These are phyloP conservation scores for Gallinago jamesoni DNA, from an alignment of 2,113 vertebrate genomes.

Conservation along the genomic window DNA sequence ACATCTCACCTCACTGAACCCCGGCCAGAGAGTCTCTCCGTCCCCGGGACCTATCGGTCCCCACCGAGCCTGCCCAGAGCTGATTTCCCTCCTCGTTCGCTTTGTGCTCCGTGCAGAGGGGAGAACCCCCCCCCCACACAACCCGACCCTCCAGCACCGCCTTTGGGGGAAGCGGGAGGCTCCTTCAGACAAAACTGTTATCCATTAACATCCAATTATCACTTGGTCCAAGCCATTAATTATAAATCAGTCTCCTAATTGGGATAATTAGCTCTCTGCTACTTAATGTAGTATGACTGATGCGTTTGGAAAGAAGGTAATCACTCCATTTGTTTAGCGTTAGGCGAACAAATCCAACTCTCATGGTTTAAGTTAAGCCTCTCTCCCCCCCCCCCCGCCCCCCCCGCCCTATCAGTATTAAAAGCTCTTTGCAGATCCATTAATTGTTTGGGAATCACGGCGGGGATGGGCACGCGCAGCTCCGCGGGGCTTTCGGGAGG, in stretches of 20 bases:
- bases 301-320: constrained; percentile 83
- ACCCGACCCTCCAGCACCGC: constrained; percentile 2
- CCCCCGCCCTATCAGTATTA: not conserved
- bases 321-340: constrained; percentile 78
- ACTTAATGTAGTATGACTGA: constrained; percentile 90
- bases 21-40: not conserved
- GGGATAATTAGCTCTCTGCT: constrained; percentile 92
- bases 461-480: not conserved
- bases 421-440: constrained; percentile 9
- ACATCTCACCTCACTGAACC: not conserved
- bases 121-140: not conserved
- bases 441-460: constrained; percentile 35
- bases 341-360: constrained; percentile 76
- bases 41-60: not conserved
- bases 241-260: constrained; percentile 96
- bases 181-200: constrained; percentile 85
- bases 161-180: constrained; percentile 48
- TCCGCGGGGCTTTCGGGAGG: not conserved
- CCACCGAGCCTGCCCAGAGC: not conserved
- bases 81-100: not conserved
- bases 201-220: constrained; percentile 99
- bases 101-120: not conserved
- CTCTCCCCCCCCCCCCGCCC: not conserved
- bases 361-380: constrained; percentile 63
- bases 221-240: constrained; percentile 92